Conservation (phyloP, 2,797 vertebrate genomes). For the Gadopsis bispinosus region DNA sequence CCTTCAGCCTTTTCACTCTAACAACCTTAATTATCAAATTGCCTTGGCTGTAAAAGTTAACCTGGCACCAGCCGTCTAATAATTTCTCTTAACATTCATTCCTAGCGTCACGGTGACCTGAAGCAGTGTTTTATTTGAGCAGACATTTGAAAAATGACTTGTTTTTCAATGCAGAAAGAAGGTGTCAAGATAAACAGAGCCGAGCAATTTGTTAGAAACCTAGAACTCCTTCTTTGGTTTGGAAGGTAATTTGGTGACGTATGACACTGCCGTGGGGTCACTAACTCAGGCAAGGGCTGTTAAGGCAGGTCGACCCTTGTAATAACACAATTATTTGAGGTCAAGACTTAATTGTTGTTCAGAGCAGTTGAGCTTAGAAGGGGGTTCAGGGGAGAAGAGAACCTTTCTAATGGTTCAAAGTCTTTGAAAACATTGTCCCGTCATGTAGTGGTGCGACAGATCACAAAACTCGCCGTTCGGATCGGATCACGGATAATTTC, state of each 20-base stretch:
- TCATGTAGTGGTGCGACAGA: too few relatives aligned
- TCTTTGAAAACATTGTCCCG: slow-evolving; percentile 37
- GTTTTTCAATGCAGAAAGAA: slow-evolving; percentile 46
- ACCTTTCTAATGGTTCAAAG: slow-evolving; percentile 55
- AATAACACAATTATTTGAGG: slow-evolving; percentile 82
- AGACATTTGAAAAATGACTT: slow-evolving; percentile 60
- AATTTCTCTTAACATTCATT: slow-evolving; percentile 73
- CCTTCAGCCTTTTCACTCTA: slow-evolving; percentile 77
- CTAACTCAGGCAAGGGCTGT: slow-evolving; percentile 33
- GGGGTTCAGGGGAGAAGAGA: slow-evolving; percentile 55
- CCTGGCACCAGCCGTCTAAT: slow-evolving; percentile 76
- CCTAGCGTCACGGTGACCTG: slow-evolving; percentile 48
- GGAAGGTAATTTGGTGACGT: slow-evolving; percentile 47
- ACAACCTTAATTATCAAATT: slow-evolving; percentile 86
- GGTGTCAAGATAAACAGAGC: slow-evolving; percentile 69
- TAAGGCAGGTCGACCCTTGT: slow-evolving; percentile 56
- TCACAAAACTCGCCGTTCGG: too few relatives aligned
- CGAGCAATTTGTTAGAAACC: slow-evolving; percentile 64
- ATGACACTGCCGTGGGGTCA: slow-evolving; percentile 42
- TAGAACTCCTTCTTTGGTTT: slow-evolving; percentile 43
- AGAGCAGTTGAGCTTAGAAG: slow-evolving; percentile 61
- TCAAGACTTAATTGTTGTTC: slow-evolving; percentile 80
- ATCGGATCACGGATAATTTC: too few relatives aligned
- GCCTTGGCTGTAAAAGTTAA: slow-evolving; percentile 78
- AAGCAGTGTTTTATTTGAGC: slow-evolving; percentile 59